Percentiles rank a stretch among this genome's conserved stretches.
These are phyloP conservation scores for Pyrocoelia pectoralis DNA, from an alignment of 2,888 invertebrate species.

Conservation along the genomic window DNA sequence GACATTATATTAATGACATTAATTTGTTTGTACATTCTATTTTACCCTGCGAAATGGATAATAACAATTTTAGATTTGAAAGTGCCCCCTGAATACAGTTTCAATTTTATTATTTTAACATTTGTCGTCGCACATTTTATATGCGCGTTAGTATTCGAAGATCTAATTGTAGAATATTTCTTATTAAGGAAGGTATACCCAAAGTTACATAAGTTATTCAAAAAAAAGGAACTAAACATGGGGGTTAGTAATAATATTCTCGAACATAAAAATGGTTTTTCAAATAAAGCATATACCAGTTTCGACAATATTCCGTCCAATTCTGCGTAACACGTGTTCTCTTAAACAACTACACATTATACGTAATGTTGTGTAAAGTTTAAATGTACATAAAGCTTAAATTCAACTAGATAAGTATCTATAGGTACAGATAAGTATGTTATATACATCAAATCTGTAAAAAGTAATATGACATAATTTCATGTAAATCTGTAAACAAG, in stretches of 20 bases:
- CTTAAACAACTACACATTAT: too few relatives aligned
- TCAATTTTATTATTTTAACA: conserved; percentile 58
- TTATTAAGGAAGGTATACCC: conserved; percentile 62
- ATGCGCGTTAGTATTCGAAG: conserved; percentile 65
- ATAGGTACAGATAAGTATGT: too few relatives aligned
- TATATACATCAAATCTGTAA: too few relatives aligned
- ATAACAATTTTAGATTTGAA: conserved; percentile 68
- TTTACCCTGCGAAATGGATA: conserved; percentile 62
- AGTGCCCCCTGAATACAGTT: conserved; percentile 67
- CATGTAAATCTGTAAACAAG: too few relatives aligned
- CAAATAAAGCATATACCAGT: not conserved
- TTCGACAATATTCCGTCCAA: too few relatives aligned
- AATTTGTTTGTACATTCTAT: conserved; percentile 63
- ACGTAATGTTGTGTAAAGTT: too few relatives aligned
- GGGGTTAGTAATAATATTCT: not conserved
- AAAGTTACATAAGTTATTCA: conserved; percentile 11
- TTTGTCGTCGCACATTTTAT: conserved; percentile 65
- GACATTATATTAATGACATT: conserved; percentile 61
- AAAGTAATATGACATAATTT: too few relatives aligned
- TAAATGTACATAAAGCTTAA: too few relatives aligned
- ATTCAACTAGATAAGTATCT: too few relatives aligned
- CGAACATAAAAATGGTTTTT: not conserved
- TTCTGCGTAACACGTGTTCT: too few relatives aligned
- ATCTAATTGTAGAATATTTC: conserved; percentile 65
- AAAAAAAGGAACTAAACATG: conserved; percentile 44